Conservation (phyloP, 1,140 invertebrate genomes). For the Bombus fervidus region DNA sequence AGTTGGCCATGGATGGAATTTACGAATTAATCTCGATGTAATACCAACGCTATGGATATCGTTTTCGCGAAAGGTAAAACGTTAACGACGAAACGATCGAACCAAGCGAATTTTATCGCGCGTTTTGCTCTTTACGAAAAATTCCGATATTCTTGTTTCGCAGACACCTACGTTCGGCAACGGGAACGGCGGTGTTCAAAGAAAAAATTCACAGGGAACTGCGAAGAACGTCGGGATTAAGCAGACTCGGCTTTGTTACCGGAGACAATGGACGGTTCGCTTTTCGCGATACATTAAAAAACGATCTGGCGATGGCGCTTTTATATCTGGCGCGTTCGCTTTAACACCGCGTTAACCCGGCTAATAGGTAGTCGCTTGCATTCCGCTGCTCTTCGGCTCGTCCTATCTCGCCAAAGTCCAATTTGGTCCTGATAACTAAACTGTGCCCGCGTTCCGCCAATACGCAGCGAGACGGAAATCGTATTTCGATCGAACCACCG, state of each 20-base stretch:
- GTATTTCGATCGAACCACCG: slow-evolving; percentile 51
- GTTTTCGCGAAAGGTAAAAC: too few species aligned
- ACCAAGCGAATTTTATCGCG: too few species aligned
- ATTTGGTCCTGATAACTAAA: slow-evolving; percentile 41
- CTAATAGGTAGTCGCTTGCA: neutral
- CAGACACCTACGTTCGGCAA: neutral
- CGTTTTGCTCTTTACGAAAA: too few species aligned
- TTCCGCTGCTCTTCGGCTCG: neutral
- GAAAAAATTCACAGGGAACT: neutral
- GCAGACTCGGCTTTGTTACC: neutral
- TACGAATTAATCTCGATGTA: neutral
- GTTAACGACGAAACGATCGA: too few species aligned
- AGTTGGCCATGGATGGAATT: neutral
- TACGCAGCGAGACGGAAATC: slow-evolving; percentile 54
- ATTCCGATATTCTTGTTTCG: too few species aligned
- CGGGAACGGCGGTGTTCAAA: neutral
- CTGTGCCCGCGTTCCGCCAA: slow-evolving; percentile 2
- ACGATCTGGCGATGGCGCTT: neutral
- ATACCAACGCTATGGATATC: too few species aligned
- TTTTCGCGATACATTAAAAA: neutral
- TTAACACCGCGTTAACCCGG: neutral
- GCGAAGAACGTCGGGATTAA: neutral
- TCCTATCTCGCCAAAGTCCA: slow-evolving; percentile 39
- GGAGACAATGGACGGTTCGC: neutral
- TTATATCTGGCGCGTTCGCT: neutral